Conservation (phyloP, 2,113 vertebrate genomes). For the Scartelaos histophorus region DNA sequence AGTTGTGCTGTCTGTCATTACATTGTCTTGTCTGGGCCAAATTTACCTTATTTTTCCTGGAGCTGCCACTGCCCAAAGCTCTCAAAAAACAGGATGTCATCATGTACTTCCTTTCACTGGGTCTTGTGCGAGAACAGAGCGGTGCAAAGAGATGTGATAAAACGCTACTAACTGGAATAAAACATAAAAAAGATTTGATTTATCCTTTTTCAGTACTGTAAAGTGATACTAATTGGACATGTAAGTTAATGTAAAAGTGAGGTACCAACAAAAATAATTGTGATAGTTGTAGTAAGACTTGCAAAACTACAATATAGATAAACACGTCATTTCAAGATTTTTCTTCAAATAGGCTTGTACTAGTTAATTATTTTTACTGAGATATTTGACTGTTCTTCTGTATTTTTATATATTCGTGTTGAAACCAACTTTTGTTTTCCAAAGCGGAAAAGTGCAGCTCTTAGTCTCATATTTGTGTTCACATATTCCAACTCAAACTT, state of each 20-base stretch:
- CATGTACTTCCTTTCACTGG: slow-evolving; percentile 61
- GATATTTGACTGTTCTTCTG: too few species aligned
- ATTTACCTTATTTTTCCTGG: background rate
- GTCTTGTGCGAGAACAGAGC: slow-evolving; percentile 48
- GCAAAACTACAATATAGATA: too few species aligned
- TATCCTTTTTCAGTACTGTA: background rate
- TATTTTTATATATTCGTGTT: background rate
- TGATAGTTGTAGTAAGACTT: too few species aligned
- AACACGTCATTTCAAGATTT: too few species aligned
- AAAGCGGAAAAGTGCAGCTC: slow-evolving; percentile 4
- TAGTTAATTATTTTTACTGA: too few species aligned
- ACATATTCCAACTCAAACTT: slow-evolving; percentile 7
- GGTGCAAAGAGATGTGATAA: slow-evolving; percentile 5
- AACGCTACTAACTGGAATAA: background rate
- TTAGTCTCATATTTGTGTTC: background rate
- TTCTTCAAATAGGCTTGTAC: too few species aligned
- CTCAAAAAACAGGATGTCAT: slow-evolving; percentile 69
- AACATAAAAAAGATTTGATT: background rate
- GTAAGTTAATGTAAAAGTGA: too few species aligned
- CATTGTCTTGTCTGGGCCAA: background rate
- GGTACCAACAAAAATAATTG: background rate
- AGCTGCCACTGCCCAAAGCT: slow-evolving; percentile 13
- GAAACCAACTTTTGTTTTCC: background rate
- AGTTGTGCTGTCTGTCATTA: background rate
- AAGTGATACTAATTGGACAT: background rate